These are phyloP conservation scores for Drosophila yooni DNA, from an alignment of 2,888 invertebrate species.

Conservation along the genomic window DNA sequence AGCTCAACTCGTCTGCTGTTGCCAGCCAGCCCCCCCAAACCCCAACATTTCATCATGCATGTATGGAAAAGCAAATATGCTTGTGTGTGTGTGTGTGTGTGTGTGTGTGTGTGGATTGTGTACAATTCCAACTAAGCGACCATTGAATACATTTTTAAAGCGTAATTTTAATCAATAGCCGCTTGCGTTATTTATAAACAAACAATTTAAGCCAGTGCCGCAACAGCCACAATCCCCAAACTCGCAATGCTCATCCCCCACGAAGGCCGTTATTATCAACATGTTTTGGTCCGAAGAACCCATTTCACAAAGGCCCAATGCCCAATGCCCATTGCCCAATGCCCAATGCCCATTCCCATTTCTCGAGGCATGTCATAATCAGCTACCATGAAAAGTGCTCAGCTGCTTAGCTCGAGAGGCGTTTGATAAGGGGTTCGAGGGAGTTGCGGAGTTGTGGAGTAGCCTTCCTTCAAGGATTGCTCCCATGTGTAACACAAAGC, in stretches of 20 bases:
- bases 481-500: conserved; percentile 59
- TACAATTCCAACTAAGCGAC: conserved; percentile 60
- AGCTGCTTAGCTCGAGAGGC: conserved; percentile 25
- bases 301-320: conserved; percentile 13
- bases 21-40: not conserved
- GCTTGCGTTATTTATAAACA: conserved; percentile 71
- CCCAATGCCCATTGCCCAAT: conserved; percentile 14
- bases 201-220: conserved; percentile 57
- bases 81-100: conserved; percentile 23
- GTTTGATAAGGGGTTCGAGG: not conserved
- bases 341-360: conserved; percentile 19
- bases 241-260: not conserved
- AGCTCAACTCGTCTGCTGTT: not conserved
- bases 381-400: conserved; percentile 55
- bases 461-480: conserved; percentile 15
- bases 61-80: conserved; percentile 16
- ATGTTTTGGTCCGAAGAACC: conserved; percentile 32
- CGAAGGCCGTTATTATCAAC: conserved; percentile 9
- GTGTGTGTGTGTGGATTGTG: conserved; percentile 37
- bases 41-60: conserved; percentile 33
- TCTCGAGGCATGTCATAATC: conserved; percentile 65
- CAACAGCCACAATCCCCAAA: not conserved
- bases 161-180: conserved; percentile 72
- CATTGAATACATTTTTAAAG: conserved; percentile 73
- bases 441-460: not conserved